Evolutionary conservation across 2,113 vertebrate species (phyloP).

Genomic region (Platycercus adscitus): DNA sequence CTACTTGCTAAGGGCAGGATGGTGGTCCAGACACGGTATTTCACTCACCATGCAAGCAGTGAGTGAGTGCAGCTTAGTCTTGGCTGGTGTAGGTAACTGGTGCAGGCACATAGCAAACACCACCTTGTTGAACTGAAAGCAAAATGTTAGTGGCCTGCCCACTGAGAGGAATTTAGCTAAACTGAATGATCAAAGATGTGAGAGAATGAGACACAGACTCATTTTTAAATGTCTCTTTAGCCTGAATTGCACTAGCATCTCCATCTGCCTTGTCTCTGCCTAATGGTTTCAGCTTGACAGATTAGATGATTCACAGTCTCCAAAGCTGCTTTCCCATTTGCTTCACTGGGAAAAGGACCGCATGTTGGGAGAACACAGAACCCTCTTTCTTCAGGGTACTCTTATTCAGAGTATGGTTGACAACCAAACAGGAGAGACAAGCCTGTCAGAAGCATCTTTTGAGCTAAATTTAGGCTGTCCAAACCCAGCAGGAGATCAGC

Average conservation of each 20-base stretch:
- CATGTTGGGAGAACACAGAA: neutral
- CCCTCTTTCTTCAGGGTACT: neutral
- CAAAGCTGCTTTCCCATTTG: neutral
- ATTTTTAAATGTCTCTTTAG: neutral
- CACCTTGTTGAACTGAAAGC: neutral
- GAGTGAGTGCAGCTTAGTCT: neutral
- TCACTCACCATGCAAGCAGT: neutral
- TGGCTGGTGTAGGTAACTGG: neutral
- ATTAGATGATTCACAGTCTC: conserved; percentile 4
- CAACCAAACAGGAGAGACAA: neutral
- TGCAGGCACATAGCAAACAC: neutral
- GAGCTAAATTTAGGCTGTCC: conserved; percentile 18
- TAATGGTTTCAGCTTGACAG: neutral
- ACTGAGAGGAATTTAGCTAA: neutral
- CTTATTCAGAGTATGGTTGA: neutral
- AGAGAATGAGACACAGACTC: neutral
- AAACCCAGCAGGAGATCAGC: conserved; percentile 1
- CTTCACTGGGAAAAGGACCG: neutral
- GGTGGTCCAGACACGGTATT: neutral
- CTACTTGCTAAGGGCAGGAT: neutral
- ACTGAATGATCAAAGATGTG: neutral
- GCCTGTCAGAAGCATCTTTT: neutral
- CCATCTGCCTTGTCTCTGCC: neutral
- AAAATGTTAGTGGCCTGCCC: neutral
- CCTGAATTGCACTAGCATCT: neutral